A percentile compares a stretch with the other conserved stretches of the same genome.
Evolutionary conservation across 2,797 vertebrate species (phyloP).

Genomic region (Melopsittacus undulatus): DNA sequence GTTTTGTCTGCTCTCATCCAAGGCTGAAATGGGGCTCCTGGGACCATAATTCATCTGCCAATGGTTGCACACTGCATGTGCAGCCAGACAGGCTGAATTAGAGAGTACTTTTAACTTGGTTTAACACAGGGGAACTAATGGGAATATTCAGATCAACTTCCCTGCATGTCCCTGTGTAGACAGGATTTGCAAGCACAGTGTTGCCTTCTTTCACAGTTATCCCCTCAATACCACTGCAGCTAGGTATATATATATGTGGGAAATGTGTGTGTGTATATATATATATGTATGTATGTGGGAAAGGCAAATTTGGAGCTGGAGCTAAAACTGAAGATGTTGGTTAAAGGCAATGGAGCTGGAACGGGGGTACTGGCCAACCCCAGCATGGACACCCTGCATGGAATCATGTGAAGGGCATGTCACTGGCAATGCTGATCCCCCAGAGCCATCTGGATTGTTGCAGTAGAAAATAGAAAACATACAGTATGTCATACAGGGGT

Average conservation of each 20-base stretch:
- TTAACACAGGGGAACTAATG: conserved; percentile 38
- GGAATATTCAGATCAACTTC: conserved; percentile 39
- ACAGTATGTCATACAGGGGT: too few species aligned
- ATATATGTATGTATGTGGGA: neutral
- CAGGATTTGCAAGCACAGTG: neutral
- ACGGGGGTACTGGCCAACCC: neutral
- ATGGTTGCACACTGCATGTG: neutral
- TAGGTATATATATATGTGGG: neutral
- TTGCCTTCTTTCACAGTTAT: neutral
- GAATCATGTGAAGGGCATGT: neutral
- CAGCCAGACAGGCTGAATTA: conserved; percentile 11
- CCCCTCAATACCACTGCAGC: neutral
- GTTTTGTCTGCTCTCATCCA: neutral
- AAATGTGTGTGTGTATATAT: neutral
- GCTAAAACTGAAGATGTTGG: neutral
- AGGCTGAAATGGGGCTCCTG: neutral
- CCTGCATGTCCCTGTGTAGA: neutral
- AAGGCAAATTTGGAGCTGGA: neutral
- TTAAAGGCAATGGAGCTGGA: neutral
- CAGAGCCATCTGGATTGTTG: neutral
- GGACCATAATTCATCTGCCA: neutral
- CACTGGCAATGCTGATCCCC: neutral
- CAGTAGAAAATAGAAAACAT: neutral
- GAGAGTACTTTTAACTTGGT: neutral
- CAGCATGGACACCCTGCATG: neutral